Evolutionary conservation across 2,113 vertebrate genomes (phyloP).

Genomic region (Scomber japonicus): DNA sequence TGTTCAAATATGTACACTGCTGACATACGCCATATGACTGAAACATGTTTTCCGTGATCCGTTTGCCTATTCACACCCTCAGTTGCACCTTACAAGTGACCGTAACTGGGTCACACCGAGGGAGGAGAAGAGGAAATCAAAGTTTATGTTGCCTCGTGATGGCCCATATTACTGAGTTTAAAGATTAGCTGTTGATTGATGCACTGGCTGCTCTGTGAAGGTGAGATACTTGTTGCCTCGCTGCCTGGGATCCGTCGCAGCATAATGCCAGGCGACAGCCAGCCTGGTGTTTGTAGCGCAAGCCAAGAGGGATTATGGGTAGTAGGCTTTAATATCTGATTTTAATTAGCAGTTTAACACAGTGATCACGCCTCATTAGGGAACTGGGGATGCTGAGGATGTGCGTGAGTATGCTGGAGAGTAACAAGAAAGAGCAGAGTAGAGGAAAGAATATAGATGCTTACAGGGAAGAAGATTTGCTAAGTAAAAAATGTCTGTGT

Average conservation of each 20-base stretch:
- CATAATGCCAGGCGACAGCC: slow-evolving; percentile 68
- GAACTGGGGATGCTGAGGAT: slow-evolving; percentile 72
- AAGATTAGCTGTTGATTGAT: slow-evolving; percentile 60
- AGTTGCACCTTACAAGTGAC: neutral
- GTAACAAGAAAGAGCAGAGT: slow-evolving; percentile 39
- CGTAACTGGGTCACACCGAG: neutral
- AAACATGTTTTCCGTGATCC: slow-evolving; percentile 33
- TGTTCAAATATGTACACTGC: slow-evolving; percentile 65
- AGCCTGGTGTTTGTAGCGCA: slow-evolving; percentile 74
- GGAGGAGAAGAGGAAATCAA: slow-evolving; percentile 7
- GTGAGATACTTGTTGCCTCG: slow-evolving; percentile 56
- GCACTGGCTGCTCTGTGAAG: slow-evolving; percentile 52
- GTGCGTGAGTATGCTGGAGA: slow-evolving; percentile 54
- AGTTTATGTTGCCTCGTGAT: neutral
- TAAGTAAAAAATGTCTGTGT: neutral
- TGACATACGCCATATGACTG: slow-evolving; percentile 36
- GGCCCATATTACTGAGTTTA: slow-evolving; percentile 36
- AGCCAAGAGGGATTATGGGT: slow-evolving; percentile 84
- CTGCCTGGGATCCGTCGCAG: slow-evolving; percentile 42
- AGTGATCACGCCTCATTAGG: slow-evolving; percentile 85
- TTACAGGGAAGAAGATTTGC: neutral
- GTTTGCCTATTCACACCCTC: slow-evolving; percentile 28
- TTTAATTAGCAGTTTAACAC: slow-evolving; percentile 87
- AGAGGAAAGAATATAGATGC: slow-evolving; percentile 37
- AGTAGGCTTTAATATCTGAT: slow-evolving; percentile 85